A percentile compares a stretch with the other conserved stretches of the same genome.
These are phyloP conservation scores for Diacarnus erythraeanus DNA, from an alignment of 37 sponge, comb jelly and placozoan genomes.

Conservation along the genomic window DNA sequence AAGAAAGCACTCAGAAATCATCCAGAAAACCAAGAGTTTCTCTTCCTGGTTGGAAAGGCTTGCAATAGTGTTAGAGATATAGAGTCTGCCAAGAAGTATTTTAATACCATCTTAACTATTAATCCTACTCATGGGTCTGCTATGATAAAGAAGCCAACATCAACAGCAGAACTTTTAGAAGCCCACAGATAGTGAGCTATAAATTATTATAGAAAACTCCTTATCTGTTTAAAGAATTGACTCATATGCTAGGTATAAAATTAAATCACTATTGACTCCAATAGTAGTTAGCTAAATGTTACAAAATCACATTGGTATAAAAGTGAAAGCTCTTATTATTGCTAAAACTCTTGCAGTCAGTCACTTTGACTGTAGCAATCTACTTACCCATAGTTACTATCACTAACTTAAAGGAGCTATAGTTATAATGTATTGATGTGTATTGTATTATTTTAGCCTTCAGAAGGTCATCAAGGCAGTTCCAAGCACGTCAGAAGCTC, in stretches of 20 bases:
- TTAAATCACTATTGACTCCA: too few species aligned
- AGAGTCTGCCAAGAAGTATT: slow-evolving; percentile 27
- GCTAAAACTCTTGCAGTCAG: too few species aligned
- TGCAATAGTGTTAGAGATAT: slow-evolving; percentile 19
- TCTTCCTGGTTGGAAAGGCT: slow-evolving; percentile 33
- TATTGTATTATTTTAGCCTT: slow-evolving; percentile 18
- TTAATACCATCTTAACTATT: slow-evolving; percentile 17
- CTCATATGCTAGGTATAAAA: too few species aligned
- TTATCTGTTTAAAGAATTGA: too few species aligned
- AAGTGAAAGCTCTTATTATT: too few species aligned
- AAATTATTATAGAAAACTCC: too few species aligned
- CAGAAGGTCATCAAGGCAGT: slow-evolving; percentile 2
- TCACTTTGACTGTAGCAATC: too few species aligned
- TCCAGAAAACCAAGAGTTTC: slow-evolving; percentile 31
- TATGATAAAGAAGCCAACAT: not conserved
- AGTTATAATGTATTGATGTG: not conserved
- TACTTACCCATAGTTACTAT: slow-evolving; percentile 1
- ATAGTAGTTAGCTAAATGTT: too few species aligned
- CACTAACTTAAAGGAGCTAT: not conserved
- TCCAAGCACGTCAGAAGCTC: slow-evolving; percentile 4
- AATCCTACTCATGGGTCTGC: not conserved
- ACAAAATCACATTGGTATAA: too few species aligned
- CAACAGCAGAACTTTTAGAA: not conserved
- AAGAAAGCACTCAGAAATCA: slow-evolving; percentile 15
- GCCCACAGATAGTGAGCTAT: slow-evolving; percentile 30